phyloP scores from a whole-genome alignment of 2,113 vertebrate species.

The Upupa epops region DNA sequence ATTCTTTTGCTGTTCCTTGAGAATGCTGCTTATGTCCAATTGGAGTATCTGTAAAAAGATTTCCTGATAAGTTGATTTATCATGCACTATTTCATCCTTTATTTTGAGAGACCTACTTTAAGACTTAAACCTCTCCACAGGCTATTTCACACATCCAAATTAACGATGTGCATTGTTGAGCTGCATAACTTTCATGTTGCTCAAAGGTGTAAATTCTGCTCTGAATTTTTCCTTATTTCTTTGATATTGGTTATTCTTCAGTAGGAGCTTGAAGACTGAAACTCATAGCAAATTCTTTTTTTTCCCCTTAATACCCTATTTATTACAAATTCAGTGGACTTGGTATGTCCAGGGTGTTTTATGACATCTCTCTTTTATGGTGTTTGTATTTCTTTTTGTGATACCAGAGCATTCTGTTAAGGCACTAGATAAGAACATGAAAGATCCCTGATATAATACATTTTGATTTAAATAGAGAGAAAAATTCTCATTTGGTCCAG shows the following conservation, averaged over 20 bases:
- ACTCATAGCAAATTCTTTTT: not conserved
- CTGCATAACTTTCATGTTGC: not conserved
- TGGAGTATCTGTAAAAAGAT: conserved; percentile 9
- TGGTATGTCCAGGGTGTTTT: not conserved
- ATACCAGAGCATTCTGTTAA: not conserved
- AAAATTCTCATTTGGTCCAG: not conserved
- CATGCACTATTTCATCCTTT: conserved; percentile 22
- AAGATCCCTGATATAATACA: not conserved
- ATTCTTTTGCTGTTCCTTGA: not conserved
- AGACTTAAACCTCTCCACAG: conserved; percentile 14
- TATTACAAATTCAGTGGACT: not conserved
- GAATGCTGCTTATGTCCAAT: conserved; percentile 29
- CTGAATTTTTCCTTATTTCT: not conserved
- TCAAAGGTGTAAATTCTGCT: not conserved
- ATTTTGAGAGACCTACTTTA: not conserved
- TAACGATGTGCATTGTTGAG: not conserved
- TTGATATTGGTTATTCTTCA: not conserved
- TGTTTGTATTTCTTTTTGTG: not conserved
- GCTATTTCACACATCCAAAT: not conserved
- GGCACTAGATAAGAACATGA: not conserved
- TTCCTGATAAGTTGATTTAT: conserved; percentile 42
- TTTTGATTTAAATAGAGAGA: not conserved
- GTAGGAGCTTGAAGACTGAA: not conserved
- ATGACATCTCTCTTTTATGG: not conserved
- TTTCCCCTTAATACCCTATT: not conserved